Base-by-base conservation (phyloP, 2,888 invertebrate genomes). In the Campaea margaritaria region DNA sequence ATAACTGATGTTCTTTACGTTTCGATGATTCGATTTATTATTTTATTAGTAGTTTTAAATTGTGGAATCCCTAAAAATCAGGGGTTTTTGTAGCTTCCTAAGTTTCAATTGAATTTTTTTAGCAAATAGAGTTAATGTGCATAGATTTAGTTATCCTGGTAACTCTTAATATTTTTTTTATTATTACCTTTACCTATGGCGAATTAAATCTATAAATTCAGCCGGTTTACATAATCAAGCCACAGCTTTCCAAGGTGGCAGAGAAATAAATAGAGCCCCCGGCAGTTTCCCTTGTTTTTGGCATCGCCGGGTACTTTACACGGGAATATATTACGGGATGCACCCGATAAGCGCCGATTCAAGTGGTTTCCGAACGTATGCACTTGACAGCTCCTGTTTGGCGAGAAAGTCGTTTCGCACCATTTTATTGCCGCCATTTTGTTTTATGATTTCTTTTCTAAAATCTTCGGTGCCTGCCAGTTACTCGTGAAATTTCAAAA, bases 311-410 rank as follows among this genome's bases (percentile, higher is more conserved):
- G 64, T 52, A 57, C 62, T 68, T 59, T 45, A 46, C 47, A 43
- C 27, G 49, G 43, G 67, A 50, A 69, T 69, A 65, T 62, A 59
- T 69, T 69, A 65, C 49, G 51, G 56, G 58, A 67, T 70, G 70
- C 68, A 70, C 57, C 66, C 62, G 58, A 64, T 69, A 69, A 69
- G 64, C 56, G 45, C 65, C 66, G 62, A 60, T 66, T 67, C 64
- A 53, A 70, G 68, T 61, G 70, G 55, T 61, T 57, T 61, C 54
- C 63, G 53, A 67, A 62, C 56, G 70, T 44, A 55, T 71, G 70
- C 69, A 59, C 56, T 60, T 71, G 70, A 71, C 70, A 71, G 69
- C 62, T 64, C 60, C 60, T 58, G 64, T 64, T 68, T 70, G 70
- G 68, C 67, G 67, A 65, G 64, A 65, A 67, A 59, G 66, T 62